phyloP scores from a whole-genome alignment of 30 jellyfish, hydroid and myxozoan genomes.

The Phacellophora camtschatica region DNA sequence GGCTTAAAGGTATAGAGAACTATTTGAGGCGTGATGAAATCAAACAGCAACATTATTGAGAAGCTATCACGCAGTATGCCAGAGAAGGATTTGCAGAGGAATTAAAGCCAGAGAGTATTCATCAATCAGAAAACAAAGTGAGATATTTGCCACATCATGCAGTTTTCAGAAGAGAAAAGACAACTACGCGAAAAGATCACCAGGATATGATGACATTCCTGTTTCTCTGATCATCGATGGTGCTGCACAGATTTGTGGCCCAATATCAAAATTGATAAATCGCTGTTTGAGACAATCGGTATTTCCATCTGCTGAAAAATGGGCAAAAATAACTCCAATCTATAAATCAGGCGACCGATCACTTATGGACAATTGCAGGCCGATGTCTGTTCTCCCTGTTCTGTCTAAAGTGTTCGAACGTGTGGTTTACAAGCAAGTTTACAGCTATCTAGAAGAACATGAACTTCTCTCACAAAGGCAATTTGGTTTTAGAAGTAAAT shows the following conservation, averaged over 20 bases:
- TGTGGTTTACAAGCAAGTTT: background rate
- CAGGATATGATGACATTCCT: slow-evolving; percentile 13
- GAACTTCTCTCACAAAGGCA: slow-evolving; percentile 18
- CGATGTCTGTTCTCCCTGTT: background rate
- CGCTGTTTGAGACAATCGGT: slow-evolving; percentile 10
- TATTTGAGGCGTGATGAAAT: background rate
- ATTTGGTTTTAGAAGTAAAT: slow-evolving; percentile 4
- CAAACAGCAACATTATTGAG: background rate
- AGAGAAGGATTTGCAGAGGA: too few species aligned
- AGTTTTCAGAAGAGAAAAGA: too few species aligned
- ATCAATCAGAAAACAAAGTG: too few species aligned
- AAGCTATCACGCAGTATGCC: too few species aligned
- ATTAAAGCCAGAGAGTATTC: too few species aligned
- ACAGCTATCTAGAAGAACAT: too few species aligned
- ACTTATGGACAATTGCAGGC: slow-evolving; percentile 1
- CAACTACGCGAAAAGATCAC: too few species aligned
- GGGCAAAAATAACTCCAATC: slow-evolving; percentile 8
- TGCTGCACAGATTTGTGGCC: slow-evolving; percentile 27
- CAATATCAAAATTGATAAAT: slow-evolving; percentile 25
- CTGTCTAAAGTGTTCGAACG: background rate
- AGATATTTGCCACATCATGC: too few species aligned
- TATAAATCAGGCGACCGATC: background rate
- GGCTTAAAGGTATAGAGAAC: too few species aligned
- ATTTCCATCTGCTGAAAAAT: slow-evolving; percentile 25
- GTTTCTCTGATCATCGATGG: slow-evolving; percentile 21